Evolutionary conservation across 2,113 vertebrate species (phyloP), one percentile per base, ranked within the genome.

Genomic region (Micronycteris hirsuta): DNA sequence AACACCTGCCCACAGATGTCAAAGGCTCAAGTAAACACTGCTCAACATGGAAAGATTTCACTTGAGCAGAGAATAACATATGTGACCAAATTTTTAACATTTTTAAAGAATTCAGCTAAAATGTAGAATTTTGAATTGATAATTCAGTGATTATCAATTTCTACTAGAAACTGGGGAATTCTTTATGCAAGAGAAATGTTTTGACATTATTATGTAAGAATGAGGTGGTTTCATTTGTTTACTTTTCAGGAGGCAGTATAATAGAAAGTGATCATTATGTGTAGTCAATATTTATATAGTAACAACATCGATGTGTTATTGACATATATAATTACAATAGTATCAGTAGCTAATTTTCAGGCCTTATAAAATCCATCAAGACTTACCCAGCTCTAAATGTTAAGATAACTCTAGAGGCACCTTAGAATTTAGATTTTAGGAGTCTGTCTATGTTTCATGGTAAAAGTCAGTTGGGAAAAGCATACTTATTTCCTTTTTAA

Each of bases 11-110:
- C 68, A 82, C 58, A 82, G 73, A 78, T 43, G 63, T 74, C 81
- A 85, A 92, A 88, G 49, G 20, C 41, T 87, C 73, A 92, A 93
- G 63, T 80, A 89, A 93, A 87, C 52, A 80, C 16, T 58, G 61
- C 38, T 73, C 10, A 61, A 45, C 38, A 28, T 14, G 14, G 26
- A 49, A 93, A 74, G 16, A 61, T 41, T 86, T 84, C 13, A 81
- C 41, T 88, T 81, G 24, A 74, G 70, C 38, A 45, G 63, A 74
- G 49, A 82, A 80, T 5, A 82, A 73, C 31, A 36, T n/a, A 31
- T 74, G 78, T 95, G 26, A 49, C 43, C n/a, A 8, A 61, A 45
- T 14, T 78, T 73, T 63, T 89, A 38, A 89, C 36, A n/a, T 77
- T 73, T 78, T 86, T 9, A 91, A 89, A 80, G 74, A 84, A 84